Conservation (phyloP, 2,113 vertebrate species). For the Penelope pileata region DNA sequence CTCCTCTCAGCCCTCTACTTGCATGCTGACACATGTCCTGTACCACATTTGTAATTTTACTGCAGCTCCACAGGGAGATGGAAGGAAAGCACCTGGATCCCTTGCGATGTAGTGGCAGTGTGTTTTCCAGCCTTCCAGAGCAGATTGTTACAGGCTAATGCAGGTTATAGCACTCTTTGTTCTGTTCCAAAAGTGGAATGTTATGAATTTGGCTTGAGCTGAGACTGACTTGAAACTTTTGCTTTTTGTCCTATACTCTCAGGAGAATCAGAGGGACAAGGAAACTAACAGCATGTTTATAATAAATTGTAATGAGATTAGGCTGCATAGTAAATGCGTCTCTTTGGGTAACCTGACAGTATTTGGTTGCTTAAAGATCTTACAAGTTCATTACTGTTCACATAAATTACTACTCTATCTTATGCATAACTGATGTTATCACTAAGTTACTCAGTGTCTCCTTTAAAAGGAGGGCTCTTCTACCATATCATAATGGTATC, state of each 20-base stretch:
- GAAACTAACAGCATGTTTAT: not conserved
- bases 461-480: not conserved
- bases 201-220: not conserved
- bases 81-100: not conserved
- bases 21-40: not conserved
- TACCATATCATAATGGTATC: not conserved
- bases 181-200: not conserved
- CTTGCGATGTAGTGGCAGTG: not conserved
- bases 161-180: not conserved
- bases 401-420: not conserved
- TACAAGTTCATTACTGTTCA: not conserved
- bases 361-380: not conserved
- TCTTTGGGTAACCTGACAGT: not conserved
- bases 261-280: not conserved
- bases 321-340: not conserved
- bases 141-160: not conserved
- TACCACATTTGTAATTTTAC: not conserved
- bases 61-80: not conserved
- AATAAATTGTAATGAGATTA: not conserved
- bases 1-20: not conserved
- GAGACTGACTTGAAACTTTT: not conserved
- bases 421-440: not conserved
- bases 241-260: not conserved
- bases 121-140: not conserved
- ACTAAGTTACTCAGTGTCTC: not conserved